Conservation (phyloP, 2,113 vertebrate species). For the Coryphaenoides rupestris region DNA sequence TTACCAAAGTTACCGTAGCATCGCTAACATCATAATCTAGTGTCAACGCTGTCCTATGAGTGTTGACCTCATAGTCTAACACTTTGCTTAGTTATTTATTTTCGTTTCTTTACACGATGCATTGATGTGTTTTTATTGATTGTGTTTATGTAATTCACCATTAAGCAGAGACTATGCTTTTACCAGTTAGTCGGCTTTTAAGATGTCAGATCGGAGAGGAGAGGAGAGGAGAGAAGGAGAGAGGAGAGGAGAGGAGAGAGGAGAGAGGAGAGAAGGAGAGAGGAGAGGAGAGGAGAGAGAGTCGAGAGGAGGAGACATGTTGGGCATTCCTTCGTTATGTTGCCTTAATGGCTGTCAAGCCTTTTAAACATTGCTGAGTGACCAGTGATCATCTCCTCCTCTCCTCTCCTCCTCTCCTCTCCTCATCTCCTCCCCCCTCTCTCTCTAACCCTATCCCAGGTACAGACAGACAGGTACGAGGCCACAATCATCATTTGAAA, state of each 20-base stretch:
- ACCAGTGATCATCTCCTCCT: slow-evolving; percentile 12
- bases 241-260: slow-evolving; percentile 14
- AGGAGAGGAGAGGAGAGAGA: slow-evolving; percentile 24
- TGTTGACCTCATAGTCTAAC: slow-evolving; percentile 45
- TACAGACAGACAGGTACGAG: too few relatives aligned
- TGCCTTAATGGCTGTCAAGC: slow-evolving; percentile 55
- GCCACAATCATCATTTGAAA: too few relatives aligned
- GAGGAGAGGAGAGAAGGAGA: slow-evolving; percentile 13
- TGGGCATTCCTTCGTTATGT: slow-evolving; percentile 56
- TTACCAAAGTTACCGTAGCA: slow-evolving; percentile 9
- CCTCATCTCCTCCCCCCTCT: neutral
- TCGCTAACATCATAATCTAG: too few relatives aligned
- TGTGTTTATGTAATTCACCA: slow-evolving; percentile 24
- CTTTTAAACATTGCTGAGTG: too few relatives aligned
- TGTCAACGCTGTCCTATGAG: slow-evolving; percentile 42
- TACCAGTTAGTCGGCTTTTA: slow-evolving; percentile 25
- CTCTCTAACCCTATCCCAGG: too few relatives aligned
- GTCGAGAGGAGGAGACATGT: slow-evolving; percentile 14
- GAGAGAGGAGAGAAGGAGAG: slow-evolving; percentile 10
- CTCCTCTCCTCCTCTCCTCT: neutral
- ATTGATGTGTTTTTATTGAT: slow-evolving; percentile 39
- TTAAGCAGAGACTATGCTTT: slow-evolving; percentile 47
- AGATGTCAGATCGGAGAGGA: slow-evolving; percentile 37
- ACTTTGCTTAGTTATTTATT: slow-evolving; percentile 66
- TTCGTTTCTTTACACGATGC: too few relatives aligned